Percentiles rank a stretch among this genome's conserved stretches.
These are phyloP conservation scores for Mechanitis mazaeus DNA, from an alignment of 2,888 invertebrate species.

Conservation along the genomic window DNA sequence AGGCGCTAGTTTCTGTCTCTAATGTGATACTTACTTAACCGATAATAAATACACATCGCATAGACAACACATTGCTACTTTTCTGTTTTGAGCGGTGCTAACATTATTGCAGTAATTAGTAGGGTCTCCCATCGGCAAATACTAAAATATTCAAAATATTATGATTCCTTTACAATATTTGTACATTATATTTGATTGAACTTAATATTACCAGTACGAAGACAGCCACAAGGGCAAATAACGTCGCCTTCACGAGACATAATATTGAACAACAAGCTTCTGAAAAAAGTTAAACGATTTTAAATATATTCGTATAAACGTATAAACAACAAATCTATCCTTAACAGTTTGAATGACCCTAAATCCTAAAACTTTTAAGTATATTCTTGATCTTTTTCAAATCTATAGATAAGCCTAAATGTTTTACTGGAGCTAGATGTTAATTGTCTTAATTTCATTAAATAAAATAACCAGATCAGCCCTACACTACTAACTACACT, in stretches of 20 bases:
- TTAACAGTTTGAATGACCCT: too few relatives aligned
- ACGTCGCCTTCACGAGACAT: slow-evolving; percentile 36
- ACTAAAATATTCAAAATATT: slow-evolving; percentile 33
- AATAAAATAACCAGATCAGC: too few relatives aligned
- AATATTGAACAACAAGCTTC: slow-evolving; percentile 34
- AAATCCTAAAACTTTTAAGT: too few relatives aligned
- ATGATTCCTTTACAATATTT: neutral
- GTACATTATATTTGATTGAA: neutral
- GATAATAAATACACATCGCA: slow-evolving; percentile 40
- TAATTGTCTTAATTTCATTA: too few relatives aligned
- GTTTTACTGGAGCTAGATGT: too few relatives aligned
- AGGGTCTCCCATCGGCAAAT: slow-evolving; percentile 46
- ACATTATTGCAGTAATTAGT: slow-evolving; percentile 25
- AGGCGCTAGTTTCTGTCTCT: neutral
- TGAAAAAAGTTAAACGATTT: slow-evolving; percentile 10
- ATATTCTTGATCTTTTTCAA: too few relatives aligned
- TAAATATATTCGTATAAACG: neutral
- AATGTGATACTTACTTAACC: slow-evolving; percentile 33
- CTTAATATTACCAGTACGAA: slow-evolving; percentile 44
- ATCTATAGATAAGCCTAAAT: too few relatives aligned
- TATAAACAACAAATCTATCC: neutral
- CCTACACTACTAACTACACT: neutral
- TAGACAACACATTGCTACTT: slow-evolving; percentile 31
- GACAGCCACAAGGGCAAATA: slow-evolving; percentile 36
- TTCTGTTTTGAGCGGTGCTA: neutral